Conservation (phyloP, 2,797 vertebrate species). For the Gymnothorax javanicus region DNA sequence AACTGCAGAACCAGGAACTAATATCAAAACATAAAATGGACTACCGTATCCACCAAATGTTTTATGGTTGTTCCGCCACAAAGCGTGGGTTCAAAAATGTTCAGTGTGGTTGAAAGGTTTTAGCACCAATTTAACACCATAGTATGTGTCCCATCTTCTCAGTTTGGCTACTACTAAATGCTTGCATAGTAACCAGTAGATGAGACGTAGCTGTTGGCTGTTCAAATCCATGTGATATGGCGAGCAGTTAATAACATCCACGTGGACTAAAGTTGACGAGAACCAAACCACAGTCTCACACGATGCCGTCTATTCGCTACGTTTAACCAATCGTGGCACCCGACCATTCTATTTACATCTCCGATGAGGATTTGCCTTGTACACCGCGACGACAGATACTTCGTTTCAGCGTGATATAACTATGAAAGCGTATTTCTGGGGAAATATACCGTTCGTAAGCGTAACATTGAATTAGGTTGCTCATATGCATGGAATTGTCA, state of each 20-base stretch:
- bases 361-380: too few relatives aligned
- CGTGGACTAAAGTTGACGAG: constrained; percentile 20
- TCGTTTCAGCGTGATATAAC: too few relatives aligned
- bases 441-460: too few relatives aligned
- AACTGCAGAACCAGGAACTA: background rate
- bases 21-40: background rate
- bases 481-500: too few relatives aligned
- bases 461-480: too few relatives aligned
- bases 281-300: background rate
- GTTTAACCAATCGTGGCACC: constrained; percentile 4
- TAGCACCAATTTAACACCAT: too few relatives aligned
- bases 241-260: constrained; percentile 18
- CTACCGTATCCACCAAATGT: background rate
- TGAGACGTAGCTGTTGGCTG: background rate
- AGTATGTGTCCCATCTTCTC: background rate
- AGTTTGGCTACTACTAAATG: background rate
- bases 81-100: background rate
- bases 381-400: too few relatives aligned
- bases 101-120: background rate
- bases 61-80: background rate
- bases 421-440: too few relatives aligned
- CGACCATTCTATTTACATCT: background rate
- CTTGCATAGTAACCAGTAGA: constrained; percentile 7
- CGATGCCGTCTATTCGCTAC: background rate
- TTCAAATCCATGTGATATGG: background rate